Base-by-base conservation (phyloP, 2,888 invertebrate genomes). In the Phasia obesa region DNA sequence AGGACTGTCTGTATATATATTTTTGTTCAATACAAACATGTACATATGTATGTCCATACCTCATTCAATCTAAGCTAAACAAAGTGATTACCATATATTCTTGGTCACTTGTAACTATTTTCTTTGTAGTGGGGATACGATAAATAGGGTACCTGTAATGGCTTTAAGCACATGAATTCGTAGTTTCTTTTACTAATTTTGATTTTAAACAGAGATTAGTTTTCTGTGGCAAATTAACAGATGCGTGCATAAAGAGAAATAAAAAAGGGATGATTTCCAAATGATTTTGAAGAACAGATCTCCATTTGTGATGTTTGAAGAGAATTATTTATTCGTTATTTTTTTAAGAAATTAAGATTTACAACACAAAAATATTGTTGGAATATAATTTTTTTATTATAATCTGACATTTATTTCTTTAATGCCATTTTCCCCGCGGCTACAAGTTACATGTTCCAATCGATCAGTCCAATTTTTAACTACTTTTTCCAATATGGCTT, bases 131-230 rank as follows among this genome's bases (percentile, higher is more conserved):
- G 42, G 4, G 42, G 4, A 2, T 35, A 44, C 4, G 9, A 25
- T 51, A 64, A 38, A 5, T 11, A 21, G 31, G 35, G 13, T 31
- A 57, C 35, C 3, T 55, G 59, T n/a, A 67, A 73, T 27, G 13
- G 53, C 70, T 79, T 38, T 21, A 71, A 79, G 71, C 79, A 75
- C 75, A 76, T 75, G 75, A 83, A 76, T 83, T 79, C 74, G 70
- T 75, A 47, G 64, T 65, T 77, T 3, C 47, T 19, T 57, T 2
- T 59, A 11, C 11, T 23, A 0, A 15, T n/a, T 59, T 76, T 15
- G 19, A 71, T 77, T 62, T 60, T 35, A 55, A 70, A 25, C 53
- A 62, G 35, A 62, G 53, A 77, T 71, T 64, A 71, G 42, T 21
- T 60, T 62, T 64, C 55, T 47, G 59, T 59, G 17, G 21, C 13